A percentile compares a stretch with the other conserved stretches of the same genome.
Conservation (phyloP, 2,113 vertebrate genomes). For the Petaurus breviceps region DNA sequence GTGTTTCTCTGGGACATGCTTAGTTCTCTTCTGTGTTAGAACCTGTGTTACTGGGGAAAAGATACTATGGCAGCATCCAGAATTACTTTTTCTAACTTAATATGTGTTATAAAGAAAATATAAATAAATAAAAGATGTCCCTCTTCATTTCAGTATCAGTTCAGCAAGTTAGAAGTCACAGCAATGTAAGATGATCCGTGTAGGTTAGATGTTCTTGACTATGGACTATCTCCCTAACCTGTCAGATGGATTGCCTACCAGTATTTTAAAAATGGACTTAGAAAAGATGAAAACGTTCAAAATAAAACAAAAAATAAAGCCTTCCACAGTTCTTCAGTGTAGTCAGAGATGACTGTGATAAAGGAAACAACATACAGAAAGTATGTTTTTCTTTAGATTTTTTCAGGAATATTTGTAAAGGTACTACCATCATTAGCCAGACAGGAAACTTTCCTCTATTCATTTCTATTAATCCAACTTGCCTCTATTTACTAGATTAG, state of each 20-base stretch:
- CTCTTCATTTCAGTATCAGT: slow-evolving; percentile 12
- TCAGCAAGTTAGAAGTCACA: not conserved
- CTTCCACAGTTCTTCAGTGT: not conserved
- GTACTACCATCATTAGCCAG: too few species aligned
- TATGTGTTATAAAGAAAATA: too few species aligned
- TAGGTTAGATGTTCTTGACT: not conserved
- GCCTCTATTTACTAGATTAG: not conserved
- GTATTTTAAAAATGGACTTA: not conserved
- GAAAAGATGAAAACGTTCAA: not conserved
- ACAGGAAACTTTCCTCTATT: not conserved
- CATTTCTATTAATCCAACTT: not conserved
- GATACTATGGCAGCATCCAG: not conserved
- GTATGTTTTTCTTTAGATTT: not conserved
- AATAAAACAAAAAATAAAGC: not conserved
- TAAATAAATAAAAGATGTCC: too few species aligned
- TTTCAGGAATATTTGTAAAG: not conserved
- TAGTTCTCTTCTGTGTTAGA: not conserved
- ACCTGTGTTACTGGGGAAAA: not conserved
- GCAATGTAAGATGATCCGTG: not conserved
- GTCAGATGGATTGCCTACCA: not conserved
- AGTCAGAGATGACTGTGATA: not conserved
- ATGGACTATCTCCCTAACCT: not conserved
- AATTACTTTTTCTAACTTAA: not conserved
- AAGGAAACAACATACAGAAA: not conserved
- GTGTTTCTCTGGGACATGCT: not conserved